Evolutionary conservation across 2,113 vertebrate species (phyloP), one percentile per base, ranked within the genome.

Genomic region (Siphamia tubifer): DNA sequence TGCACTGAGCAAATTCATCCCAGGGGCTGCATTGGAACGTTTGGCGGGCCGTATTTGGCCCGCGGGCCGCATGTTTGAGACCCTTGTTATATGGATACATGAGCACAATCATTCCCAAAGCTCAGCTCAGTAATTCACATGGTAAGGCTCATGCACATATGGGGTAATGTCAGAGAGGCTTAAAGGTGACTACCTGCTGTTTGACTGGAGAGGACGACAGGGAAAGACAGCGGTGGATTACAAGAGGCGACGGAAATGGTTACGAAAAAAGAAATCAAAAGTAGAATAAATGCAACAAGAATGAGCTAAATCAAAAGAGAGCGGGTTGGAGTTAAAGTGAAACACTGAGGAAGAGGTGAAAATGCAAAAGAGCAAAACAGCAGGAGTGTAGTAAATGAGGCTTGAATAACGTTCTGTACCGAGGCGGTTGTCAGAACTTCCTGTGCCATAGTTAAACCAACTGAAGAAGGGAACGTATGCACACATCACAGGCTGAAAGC

Each of bases 161-260:
- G 77, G 78, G 67, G 69, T 81, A 81, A 86, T 83, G 79, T 77
- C 79, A 87, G 72, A 62, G 68, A 62, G 63, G 77, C 79, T 86
- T 86, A 83, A 30, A 61, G 77, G 79, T 39, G 53, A 73, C 66
- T 74, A 52, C 79, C 83, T 81, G 74, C 81, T 74, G 74, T 83
- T 82, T 67, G 54, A 72, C 69, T 58, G 60, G 16, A 30, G 56
- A 21, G 60, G n/a, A n/a, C n/a, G n/a, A 24, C 49, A 8, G 13
- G 6, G 31, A 4, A 28, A 43, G 48, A 16, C 11, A 15, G 10
- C 32, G 49, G 34, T 38, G 27, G 42, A 56, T 27, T 27, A 52
- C 67, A 35, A 25, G 54, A 68, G 52, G 69, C 43, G 53, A 66
- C 1, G 67, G 69, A 79, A 79, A 82, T 77, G 23, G 10, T 31